Percentiles rank a stretch among this genome's conserved stretches.
Evolutionary conservation across 92 coral and sea anemone genomes (phyloP).

Genomic region (Epizoanthus illoricatus): DNA sequence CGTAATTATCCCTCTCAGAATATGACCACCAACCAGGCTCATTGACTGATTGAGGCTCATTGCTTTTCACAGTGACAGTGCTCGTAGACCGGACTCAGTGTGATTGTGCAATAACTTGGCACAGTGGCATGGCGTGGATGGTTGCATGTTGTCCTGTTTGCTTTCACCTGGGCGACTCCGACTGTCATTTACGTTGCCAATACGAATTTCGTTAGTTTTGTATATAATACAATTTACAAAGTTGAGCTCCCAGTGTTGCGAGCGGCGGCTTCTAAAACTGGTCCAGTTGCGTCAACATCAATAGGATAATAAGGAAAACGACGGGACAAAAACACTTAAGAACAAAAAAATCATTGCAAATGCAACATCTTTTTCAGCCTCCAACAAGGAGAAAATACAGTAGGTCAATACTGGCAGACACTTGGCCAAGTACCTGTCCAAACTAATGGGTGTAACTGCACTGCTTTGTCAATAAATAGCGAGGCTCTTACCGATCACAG

Average conservation of each 20-base stretch:
- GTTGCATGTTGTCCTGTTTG: no score
- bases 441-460: not conserved
- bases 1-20: conserved; percentile 38
- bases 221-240: no score
- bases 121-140: no score
- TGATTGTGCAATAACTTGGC: no score
- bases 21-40: conserved; percentile 11
- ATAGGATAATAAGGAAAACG: not conserved
- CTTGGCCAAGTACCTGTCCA: not conserved
- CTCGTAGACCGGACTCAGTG: no score
- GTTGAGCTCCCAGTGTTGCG: not conserved
- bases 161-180: no score
- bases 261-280: not conserved
- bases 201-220: no score
- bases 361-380: not conserved
- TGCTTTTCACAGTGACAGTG: no score
- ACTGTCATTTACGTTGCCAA: no score
- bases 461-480: not conserved
- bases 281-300: not conserved
- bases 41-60: no score
- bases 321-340: not conserved
- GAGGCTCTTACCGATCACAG: not conserved
- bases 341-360: not conserved
- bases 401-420: not conserved
- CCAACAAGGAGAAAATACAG: conserved; percentile 5